Percentiles rank a stretch among this genome's conserved stretches.
Evolutionary conservation across 2,113 vertebrate species (phyloP).

Genomic region (Menidia beryllina): DNA sequence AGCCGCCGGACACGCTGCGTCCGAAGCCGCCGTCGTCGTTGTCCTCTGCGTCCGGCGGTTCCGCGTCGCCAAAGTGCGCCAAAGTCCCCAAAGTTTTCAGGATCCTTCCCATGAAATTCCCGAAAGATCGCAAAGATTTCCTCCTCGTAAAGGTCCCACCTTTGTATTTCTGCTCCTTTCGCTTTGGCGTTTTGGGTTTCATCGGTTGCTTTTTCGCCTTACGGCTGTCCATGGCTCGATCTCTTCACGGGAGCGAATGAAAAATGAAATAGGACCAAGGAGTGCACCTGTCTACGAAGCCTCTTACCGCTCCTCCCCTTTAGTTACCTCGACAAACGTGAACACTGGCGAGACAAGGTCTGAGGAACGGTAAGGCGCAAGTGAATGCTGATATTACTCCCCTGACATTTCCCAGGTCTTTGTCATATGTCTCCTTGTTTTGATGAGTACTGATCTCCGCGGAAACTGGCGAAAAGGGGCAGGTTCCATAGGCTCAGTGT

Average conservation of each 20-base stretch:
- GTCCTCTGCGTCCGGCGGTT: constrained; percentile 74
- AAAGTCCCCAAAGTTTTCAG: constrained; percentile 86
- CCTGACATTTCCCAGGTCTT: constrained; percentile 38
- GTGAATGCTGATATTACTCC: constrained; percentile 36
- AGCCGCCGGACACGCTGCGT: constrained; percentile 61
- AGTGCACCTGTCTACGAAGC: constrained; percentile 77
- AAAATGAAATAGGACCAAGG: constrained; percentile 40
- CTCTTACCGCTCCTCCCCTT: constrained; percentile 50
- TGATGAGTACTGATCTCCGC: constrained; percentile 1
- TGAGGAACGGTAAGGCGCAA: constrained; percentile 67
- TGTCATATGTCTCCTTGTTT: constrained; percentile 6
- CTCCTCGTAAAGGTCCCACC: constrained; percentile 68
- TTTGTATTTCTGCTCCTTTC: constrained; percentile 77
- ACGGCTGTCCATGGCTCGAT: constrained; percentile 75
- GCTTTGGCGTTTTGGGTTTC: constrained; percentile 72
- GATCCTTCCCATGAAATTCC: constrained; percentile 85
- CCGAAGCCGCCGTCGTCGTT: constrained; percentile 84
- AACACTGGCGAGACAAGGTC: constrained; percentile 45
- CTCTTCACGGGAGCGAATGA: constrained; percentile 16
- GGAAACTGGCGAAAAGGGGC: constrained; percentile 14
- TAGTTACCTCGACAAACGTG: constrained; percentile 33
- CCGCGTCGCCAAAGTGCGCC: constrained; percentile 79
- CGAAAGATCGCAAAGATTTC: constrained; percentile 84
- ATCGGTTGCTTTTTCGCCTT: constrained; percentile 70
- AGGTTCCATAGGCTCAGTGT: constrained; percentile 54